Base-by-base conservation (phyloP, 2,797 vertebrate genomes). In the Mareca penelope region DNA sequence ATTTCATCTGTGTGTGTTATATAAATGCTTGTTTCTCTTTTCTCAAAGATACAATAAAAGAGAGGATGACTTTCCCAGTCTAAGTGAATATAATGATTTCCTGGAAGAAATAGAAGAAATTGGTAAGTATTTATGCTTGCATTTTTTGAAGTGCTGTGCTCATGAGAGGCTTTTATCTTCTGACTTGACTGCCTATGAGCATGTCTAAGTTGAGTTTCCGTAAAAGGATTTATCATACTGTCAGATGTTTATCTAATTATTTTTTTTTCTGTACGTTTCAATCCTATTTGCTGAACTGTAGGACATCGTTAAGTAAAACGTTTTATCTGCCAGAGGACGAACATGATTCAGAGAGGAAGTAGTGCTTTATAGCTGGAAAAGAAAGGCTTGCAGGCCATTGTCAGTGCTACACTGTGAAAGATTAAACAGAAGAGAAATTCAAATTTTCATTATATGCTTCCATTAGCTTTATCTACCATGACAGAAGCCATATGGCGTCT, bases 101-200 rank as follows among this genome's bases (percentile, higher is more conserved):
- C 97, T 99, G 95, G 99, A 99, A 97, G 97, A 98, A 98, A 98
- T 99, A 93, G 99, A 99, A 97, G 99, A 99, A 95, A 98, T 99
- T 91, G 99, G 99, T 99, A 96, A 97, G 98, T 97, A 81, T 82
- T 92, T 92, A 95, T 92, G 71, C 55, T 95, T 96, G 35, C 56
- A 75, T 79, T 96, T 97, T 95, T 95, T 85, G n/a, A 59, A 96
- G 52, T 82, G 40, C 56, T 93, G 56, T 83, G 68, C 37, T 89
- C 72, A 5, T 84, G 91, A 93, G 65, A 88, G 72, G 42, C 63
- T 95, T 96, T 97, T 95, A 85, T 94, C 28, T 90, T 92, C 93
- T 86, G 55, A 65, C 56, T 95, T 64, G 46, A 31, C 80, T 97
- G 84, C 37, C 59, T 95, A 8, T 33, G 29, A 93, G 73, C 94